phyloP scores from a whole-genome alignment of 23 tunicate genomes.

The Phallusia fumigata region DNA sequence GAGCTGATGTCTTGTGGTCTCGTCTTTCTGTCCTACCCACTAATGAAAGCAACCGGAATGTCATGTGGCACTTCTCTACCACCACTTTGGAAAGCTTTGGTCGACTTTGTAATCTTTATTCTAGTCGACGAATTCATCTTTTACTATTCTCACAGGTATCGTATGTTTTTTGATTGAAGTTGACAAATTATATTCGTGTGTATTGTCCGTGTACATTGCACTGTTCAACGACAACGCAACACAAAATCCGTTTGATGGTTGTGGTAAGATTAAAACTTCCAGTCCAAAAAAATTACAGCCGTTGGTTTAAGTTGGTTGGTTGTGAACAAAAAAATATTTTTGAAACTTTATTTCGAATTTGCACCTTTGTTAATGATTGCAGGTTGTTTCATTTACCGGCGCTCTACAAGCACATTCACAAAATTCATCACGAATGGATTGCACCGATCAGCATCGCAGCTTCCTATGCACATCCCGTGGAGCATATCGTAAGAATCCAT shows the following conservation, averaged over 20 bases:
- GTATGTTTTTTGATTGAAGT: too few species aligned
- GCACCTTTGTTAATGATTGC: background rate
- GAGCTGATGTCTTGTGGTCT: constrained; percentile 48
- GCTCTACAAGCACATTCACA: constrained; percentile 79
- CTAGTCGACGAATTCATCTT: constrained; percentile 66
- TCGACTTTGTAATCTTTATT: constrained; percentile 40
- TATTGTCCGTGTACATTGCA: too few species aligned
- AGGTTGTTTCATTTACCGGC: constrained; percentile 74
- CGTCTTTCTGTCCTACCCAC: constrained; percentile 54
- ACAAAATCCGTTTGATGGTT: too few species aligned
- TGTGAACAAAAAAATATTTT: too few species aligned
- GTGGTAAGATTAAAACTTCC: too few species aligned
- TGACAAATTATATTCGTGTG: too few species aligned
- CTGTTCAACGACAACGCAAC: too few species aligned
- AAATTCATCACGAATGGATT: constrained; percentile 94
- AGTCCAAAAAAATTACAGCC: too few species aligned
- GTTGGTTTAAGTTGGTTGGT: too few species aligned
- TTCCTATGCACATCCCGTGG: constrained; percentile 88
- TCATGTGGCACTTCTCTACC: constrained; percentile 58
- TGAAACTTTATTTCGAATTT: too few species aligned
- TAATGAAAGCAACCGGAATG: constrained; percentile 56
- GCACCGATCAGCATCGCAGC: constrained; percentile 96
- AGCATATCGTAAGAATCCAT: constrained; percentile 61
- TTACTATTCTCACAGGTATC: constrained; percentile 89
- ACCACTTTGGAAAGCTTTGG: constrained; percentile 35